Base-by-base conservation (phyloP, 2,888 invertebrate species). In the Unio pictorum region DNA sequence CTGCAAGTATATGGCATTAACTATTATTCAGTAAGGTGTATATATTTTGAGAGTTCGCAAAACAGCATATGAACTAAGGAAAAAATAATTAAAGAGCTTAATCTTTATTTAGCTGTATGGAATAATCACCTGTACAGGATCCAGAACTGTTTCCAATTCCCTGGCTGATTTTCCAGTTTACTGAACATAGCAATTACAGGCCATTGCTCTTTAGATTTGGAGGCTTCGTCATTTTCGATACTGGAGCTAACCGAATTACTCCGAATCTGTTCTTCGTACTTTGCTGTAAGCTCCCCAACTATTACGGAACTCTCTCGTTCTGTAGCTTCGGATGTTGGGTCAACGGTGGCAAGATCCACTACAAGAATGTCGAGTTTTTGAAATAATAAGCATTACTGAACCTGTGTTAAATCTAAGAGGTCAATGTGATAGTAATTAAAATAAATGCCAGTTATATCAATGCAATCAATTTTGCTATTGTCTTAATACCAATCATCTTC, bases 291-390 rank as follows among this genome's bases (percentile, higher is more conserved):
- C 0, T 95, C 95, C 4, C 95, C 94, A 80, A 98, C 97, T 90
- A 97, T 97, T 82, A 95, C 95, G 87, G 96, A 96, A 1, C 97
- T 98, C 87, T 97, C 96, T 61, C 96, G 92, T 87, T 98, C 98
- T 34, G 97, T 93, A 87, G 98, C 97, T 20, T 97, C 93, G 0
- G 97, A 96, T 64, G 95, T 92, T 20, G 94, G 92, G 88, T 95
- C 95, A 8, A 95, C 94, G 0, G 95, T 95, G 3, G 94, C 94
- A 63, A 95, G 88, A 80, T 95, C 94, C 67, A 95, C 95, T 95
- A 87, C 63, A 90, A 65, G n/a, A 57, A 45, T 0, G 4, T 45
- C 15, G 45, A 45, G 11, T 45, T 3, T 45, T 45, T 45, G 2
- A 0, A 6, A 34, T 23, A 11, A 45, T 45, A 45, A 45, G 15